phyloP scores from a whole-genome alignment of 2,888 invertebrate genomes.

The Acronicta leporina region DNA sequence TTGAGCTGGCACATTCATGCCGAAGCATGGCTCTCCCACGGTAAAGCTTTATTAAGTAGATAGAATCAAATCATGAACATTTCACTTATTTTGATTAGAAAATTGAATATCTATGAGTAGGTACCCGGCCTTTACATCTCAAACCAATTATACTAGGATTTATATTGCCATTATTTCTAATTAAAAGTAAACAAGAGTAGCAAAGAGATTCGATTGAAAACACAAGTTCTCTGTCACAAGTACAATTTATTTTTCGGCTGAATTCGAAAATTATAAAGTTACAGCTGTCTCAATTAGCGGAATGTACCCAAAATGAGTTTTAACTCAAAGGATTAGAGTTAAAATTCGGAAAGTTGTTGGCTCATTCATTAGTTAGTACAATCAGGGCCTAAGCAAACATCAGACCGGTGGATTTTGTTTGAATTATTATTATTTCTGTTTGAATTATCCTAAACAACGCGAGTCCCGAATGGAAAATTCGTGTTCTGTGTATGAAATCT shows the following conservation, averaged over 20 bases:
- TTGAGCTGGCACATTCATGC: too few relatives aligned
- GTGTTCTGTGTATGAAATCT: conserved; percentile 63
- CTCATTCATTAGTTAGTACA: conserved; percentile 71
- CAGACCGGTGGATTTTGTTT: conserved; percentile 70
- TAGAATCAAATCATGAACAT: conserved; percentile 4
- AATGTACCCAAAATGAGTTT: conserved; percentile 45
- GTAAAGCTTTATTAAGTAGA: too few relatives aligned
- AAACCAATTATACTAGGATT: conserved; percentile 13
- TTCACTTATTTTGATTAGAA: conserved; percentile 13
- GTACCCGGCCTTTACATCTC: conserved; percentile 1
- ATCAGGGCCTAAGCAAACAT: conserved; percentile 80
- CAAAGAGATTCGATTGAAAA: conserved; percentile 33
- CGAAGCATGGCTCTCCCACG: too few relatives aligned
- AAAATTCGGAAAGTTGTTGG: conserved; percentile 52
- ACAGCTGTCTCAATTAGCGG: conserved; percentile 40
- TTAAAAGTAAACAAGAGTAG: conserved; percentile 28
- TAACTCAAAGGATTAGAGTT: conserved; percentile 55
- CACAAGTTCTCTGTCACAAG: conserved; percentile 31
- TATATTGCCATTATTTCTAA: conserved; percentile 19
- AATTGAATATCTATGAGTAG: neutral
- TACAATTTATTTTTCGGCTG: conserved; percentile 41
- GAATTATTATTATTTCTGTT: conserved; percentile 78
- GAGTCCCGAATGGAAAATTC: conserved; percentile 67
- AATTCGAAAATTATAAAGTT: conserved; percentile 50
- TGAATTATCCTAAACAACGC: conserved; percentile 73